phyloP scores from a whole-genome alignment of 2,113 vertebrate genomes.

The Paedocypris sp. region DNA sequence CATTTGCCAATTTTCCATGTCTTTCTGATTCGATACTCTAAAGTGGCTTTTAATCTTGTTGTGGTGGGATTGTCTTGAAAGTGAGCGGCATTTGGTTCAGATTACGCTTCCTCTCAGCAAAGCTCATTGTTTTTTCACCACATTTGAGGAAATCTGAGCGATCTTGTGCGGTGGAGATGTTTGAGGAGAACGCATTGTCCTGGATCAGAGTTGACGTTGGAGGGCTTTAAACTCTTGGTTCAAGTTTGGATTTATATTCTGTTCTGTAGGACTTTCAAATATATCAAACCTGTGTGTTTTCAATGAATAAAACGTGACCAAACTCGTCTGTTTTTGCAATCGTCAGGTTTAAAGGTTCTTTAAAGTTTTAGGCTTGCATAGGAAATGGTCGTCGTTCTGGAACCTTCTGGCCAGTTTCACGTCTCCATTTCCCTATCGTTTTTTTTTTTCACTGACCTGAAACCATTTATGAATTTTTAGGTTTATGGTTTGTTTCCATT shows the following conservation, averaged over 20 bases:
- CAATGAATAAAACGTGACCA: too few species aligned
- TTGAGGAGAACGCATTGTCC: not conserved
- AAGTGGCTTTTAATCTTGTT: conserved; percentile 1
- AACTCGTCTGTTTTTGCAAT: not conserved
- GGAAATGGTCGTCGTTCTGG: not conserved
- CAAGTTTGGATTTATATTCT: too few species aligned
- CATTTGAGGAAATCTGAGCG: not conserved
- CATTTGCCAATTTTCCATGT: not conserved
- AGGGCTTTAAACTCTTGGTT: not conserved
- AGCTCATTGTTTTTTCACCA: not conserved
- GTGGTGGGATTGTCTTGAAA: conserved; percentile 8
- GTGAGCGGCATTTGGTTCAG: not conserved
- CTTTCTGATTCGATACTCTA: not conserved
- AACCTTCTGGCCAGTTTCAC: too few species aligned
- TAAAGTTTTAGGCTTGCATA: too few species aligned
- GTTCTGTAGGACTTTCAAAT: too few species aligned
- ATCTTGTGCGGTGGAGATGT: not conserved
- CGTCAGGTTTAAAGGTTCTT: not conserved
- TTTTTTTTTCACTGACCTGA: too few species aligned
- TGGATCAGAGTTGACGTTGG: not conserved
- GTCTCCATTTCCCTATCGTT: too few species aligned
- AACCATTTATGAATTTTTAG: too few species aligned
- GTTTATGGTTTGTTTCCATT: too few species aligned
- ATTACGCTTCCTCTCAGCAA: not conserved
- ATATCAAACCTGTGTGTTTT: too few species aligned